Percentiles rank a stretch among this genome's conserved stretches.
Evolutionary conservation across 1,140 invertebrate species (phyloP).

Genomic region (Tribolium castaneum): DNA sequence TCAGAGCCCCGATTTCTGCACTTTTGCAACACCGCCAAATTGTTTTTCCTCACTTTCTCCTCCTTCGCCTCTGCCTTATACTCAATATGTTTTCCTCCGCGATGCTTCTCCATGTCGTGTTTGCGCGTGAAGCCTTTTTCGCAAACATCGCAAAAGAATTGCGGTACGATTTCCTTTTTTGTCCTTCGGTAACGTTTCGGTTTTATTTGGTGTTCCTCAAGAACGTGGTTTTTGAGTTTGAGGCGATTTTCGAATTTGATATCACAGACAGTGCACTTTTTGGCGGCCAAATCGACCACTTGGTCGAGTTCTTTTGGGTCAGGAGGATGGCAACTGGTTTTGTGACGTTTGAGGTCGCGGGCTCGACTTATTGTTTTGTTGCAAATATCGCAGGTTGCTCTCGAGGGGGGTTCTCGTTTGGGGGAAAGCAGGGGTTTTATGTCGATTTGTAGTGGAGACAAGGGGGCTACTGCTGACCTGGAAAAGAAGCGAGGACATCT

Average conservation of each 20-base stretch:
- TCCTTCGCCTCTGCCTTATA: background rate
- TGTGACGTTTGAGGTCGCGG: slow-evolving; percentile 44
- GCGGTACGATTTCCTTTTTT: slow-evolving; percentile 45
- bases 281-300: background rate
- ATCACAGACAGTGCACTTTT: slow-evolving; percentile 39
- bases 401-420: background rate
- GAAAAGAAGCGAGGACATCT: background rate
- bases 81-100: slow-evolving; percentile 55
- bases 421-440: background rate
- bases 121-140: slow-evolving; percentile 57
- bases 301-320: background rate
- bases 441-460: background rate
- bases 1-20: slow-evolving; percentile 51
- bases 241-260: slow-evolving; percentile 39
- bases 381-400: slow-evolving; percentile 42
- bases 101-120: slow-evolving; percentile 56
- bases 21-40: slow-evolving; percentile 37
- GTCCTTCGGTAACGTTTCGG: slow-evolving; percentile 41
- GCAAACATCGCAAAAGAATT: slow-evolving; percentile 55
- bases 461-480: background rate
- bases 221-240: slow-evolving; percentile 58
- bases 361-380: slow-evolving; percentile 41
- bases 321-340: slow-evolving; percentile 21
- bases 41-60: slow-evolving; percentile 11
- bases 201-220: slow-evolving; percentile 55